These are phyloP conservation scores for Cavia porcellus DNA, from an alignment of 2,113 vertebrate genomes.

Conservation along the genomic window DNA sequence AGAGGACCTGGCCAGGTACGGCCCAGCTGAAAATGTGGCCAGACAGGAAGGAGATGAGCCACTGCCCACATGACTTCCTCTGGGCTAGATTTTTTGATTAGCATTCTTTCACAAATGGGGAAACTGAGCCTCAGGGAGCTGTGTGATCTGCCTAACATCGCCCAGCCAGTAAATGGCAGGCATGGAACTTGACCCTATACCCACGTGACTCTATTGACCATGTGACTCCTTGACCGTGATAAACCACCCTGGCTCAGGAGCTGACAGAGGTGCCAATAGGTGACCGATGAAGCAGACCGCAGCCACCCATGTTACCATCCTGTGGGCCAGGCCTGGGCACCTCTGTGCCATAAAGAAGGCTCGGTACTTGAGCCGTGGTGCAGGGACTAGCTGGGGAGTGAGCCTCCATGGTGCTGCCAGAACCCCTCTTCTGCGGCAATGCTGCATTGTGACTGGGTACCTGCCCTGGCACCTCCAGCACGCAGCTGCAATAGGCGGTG, in stretches of 20 bases:
- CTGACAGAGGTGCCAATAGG: not conserved
- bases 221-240: not conserved
- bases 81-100: not conserved
- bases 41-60: fast-evolving
- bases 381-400: not conserved
- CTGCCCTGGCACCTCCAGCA: not conserved
- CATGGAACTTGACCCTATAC: not conserved
- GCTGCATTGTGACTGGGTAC: not conserved
- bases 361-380: fast-evolving
- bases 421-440: fast-evolving
- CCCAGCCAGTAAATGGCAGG: not conserved
- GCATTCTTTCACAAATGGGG: not conserved
- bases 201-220: not conserved
- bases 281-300: not conserved
- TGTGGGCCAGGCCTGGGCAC: not conserved
- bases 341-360: not conserved
- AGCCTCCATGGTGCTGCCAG: not conserved
- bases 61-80: fast-evolving
- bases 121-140: not conserved
- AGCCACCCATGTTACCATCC: not conserved
- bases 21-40: not conserved
- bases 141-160: not conserved
- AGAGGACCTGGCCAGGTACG: not conserved
- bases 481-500: not conserved
- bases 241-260: not conserved